Percentiles rank a stretch among this genome's conserved stretches.
Conservation (phyloP, 2,113 vertebrate species). For the Crocuta crocuta region DNA sequence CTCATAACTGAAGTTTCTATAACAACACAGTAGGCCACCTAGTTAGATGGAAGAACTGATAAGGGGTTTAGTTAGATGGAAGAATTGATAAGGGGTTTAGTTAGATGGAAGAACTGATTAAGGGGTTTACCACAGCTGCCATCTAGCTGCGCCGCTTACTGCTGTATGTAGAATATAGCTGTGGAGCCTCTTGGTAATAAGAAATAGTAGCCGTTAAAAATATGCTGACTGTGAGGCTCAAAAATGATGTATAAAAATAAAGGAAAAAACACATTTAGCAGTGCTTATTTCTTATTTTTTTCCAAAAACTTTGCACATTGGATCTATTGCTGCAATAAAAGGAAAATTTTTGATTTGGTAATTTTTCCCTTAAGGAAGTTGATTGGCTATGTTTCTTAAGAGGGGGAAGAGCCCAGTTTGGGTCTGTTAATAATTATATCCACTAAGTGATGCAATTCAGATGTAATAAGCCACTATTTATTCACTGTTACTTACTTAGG, state of each 20-base stretch:
- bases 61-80: background rate
- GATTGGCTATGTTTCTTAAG: constrained; percentile 67
- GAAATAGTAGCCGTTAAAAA: constrained; percentile 53
- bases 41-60: constrained; percentile 1
- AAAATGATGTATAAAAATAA: constrained; percentile 2
- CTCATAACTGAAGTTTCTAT: constrained; percentile 40
- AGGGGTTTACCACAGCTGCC: background rate
- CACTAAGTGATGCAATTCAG: constrained; percentile 45
- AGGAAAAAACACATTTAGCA: constrained; percentile 50
- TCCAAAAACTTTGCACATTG: constrained; percentile 54
- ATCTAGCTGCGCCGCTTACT: background rate
- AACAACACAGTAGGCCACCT: background rate
- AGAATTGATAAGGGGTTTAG: background rate
- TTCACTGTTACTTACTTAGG: background rate
- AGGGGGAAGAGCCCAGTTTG: constrained; percentile 71
- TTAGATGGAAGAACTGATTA: constrained; percentile 8
- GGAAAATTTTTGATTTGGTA: constrained; percentile 74
- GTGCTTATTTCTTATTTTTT: constrained; percentile 51
- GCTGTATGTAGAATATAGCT: background rate
- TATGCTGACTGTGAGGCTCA: background rate
- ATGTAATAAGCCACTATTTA: background rate
- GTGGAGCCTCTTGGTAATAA: background rate
- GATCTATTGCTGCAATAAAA: constrained; percentile 67
- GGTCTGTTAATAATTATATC: constrained; percentile 40
- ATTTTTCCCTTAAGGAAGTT: constrained; percentile 79